Conservation (phyloP, 1,140 invertebrate species). For the Trinorchestia longiramus region DNA sequence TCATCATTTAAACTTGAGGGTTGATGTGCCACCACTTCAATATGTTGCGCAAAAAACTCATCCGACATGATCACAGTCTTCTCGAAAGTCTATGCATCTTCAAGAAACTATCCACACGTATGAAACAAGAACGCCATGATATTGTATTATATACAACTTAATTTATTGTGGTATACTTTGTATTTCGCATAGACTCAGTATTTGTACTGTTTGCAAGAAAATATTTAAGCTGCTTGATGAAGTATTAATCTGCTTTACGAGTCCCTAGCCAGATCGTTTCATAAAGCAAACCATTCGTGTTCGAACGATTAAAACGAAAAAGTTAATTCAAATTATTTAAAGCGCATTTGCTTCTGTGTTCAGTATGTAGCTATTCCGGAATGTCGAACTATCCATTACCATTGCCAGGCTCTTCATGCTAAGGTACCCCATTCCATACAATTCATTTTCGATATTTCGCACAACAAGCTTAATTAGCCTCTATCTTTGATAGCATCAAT, state of each 20-base stretch:
- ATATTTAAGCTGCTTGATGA: not conserved
- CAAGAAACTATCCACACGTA: too few species aligned
- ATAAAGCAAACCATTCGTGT: not conserved
- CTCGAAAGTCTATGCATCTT: too few species aligned
- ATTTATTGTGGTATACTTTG: too few species aligned
- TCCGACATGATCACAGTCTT: too few species aligned
- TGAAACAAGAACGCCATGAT: too few species aligned
- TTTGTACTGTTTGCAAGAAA: not conserved
- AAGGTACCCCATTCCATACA: not conserved
- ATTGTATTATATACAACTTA: too few species aligned
- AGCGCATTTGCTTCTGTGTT: not conserved
- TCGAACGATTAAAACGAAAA: not conserved
- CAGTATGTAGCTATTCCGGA: not conserved
- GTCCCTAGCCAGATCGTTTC: not conserved
- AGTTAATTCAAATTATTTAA: not conserved
- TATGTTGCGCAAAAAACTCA: too few species aligned
- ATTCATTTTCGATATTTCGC: not conserved
- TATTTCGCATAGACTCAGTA: too few species aligned
- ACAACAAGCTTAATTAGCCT: not conserved
- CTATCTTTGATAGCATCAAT: not conserved
- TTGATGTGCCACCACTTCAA: too few species aligned
- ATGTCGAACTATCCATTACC: not conserved
- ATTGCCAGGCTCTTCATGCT: not conserved
- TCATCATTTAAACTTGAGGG: too few species aligned
- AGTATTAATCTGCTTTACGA: not conserved